Base-by-base conservation (phyloP, 2,888 invertebrate genomes). In the Hypsopygia costalis region DNA sequence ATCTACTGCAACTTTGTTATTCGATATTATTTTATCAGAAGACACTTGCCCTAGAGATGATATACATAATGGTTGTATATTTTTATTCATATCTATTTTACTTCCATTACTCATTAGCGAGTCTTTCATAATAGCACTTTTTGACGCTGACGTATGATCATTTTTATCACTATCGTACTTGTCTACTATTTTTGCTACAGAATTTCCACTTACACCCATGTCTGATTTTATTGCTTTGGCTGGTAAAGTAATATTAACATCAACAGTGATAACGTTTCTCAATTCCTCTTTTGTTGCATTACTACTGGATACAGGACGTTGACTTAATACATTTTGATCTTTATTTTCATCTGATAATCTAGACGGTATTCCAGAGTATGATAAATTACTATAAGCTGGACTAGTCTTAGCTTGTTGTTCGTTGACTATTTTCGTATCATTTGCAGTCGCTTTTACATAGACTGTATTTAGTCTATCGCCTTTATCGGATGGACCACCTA, bases 381-480 rank as follows among this genome's bases (percentile, higher is more conserved):
- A 12, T 25, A 21, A 7, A 10, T 27, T 27, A 32, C 10, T 33
- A 6, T 25, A 3, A 25, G 10, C 6, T n/a, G 25, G 8, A 20
- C 9, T 36, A n/a, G 16, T 33, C 9, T 32, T 32, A 6, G 27
- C 3, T 9, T 16, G 22, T 9, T 33, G 25, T 2, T 32, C 37
- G 11, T n/a, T 32, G n/a, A 22, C 2, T 9, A 9, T 10, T 21
- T 29, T 29, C 6, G 20, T 20, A 25, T 38, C 27, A 27, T 6
- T 27, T 6, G 25, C 3, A 25, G n/a, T 5, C 4, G 11, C 12
- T 32, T 41, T 43, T 30, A 6, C 11, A 36, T 16, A 43, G 6
- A 51, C 40, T 27, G 54, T 48, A 44, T 41, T 62, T 9, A 57
- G 41, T 11, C 51, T 47, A 10, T 57, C 52, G 11, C 52, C 50